Evolutionary conservation across 2,797 vertebrate genomes (phyloP), one percentile per base, ranked within the genome.

Genomic region (Enteromius anoplus): DNA sequence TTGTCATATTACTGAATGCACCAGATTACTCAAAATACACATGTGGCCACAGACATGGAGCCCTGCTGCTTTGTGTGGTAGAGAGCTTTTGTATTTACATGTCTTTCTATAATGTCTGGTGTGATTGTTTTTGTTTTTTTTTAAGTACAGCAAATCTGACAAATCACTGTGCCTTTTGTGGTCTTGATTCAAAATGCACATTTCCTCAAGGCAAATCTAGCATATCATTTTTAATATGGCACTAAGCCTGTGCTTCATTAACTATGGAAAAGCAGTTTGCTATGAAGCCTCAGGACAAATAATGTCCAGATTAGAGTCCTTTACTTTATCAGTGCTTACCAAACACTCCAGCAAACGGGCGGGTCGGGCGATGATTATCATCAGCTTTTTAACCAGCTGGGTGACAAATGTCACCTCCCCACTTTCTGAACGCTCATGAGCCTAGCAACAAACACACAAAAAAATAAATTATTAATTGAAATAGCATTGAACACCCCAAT

Each of bases 311-410:
- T 79, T 49, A 84, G 68, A 55, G 40, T 40, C 37, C 42, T 51
- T 62, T 65, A 32, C 77, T 78, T 85, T 23, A 80, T 17, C 26
- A 70, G 23, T 62, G 40, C 96, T 96, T 90, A 99, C 98, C 96
- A 99, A 90, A 93, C 98, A 99, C 93, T 99, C 97, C 66, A 98
- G 94, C 84, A 99, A 96, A 1, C 98, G 96, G 0, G 98, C 98
- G 0, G 98, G 97, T 6, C 98, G 95, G 5, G 98, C 97, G 83
- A 99, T 98, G 92, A 98, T 88, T 62, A 99, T 98, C 97, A 99
- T 97, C 90, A 99, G 93, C 89, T 96, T 98, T 93, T 92, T 97
- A 72, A 99, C 95, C 1, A 98, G 94, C 40, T 97, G 97, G 0
- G 96, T 98, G 81, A 99, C 97, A 19, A 97, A 97, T 83, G 96